Evolutionary conservation across 2,797 vertebrate species (phyloP).

Genomic region (Helostoma temminkii): DNA sequence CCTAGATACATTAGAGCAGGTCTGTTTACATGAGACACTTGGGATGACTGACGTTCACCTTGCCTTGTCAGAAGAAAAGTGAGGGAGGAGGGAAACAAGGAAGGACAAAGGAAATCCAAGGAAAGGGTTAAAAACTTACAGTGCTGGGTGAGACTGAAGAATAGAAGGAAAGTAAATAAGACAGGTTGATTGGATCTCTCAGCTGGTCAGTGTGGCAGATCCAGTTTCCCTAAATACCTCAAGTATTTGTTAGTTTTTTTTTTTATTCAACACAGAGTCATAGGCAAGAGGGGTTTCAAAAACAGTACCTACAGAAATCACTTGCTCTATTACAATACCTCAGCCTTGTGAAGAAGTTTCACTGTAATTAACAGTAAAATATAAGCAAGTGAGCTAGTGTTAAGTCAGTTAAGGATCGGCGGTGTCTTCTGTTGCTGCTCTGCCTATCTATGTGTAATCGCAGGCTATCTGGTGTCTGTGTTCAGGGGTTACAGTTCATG

Average conservation of each 20-base stretch:
- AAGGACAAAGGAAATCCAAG: slow-evolving; percentile 11
- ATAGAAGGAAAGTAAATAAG: slow-evolving; percentile 19
- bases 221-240: slow-evolving; percentile 29
- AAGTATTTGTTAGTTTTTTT: slow-evolving; percentile 20
- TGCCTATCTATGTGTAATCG: slow-evolving; percentile 58
- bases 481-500: slow-evolving; percentile 55
- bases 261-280: slow-evolving; percentile 32
- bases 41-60: slow-evolving; percentile 12
- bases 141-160: slow-evolving; percentile 38
- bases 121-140: slow-evolving; percentile 27
- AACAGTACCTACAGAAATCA: slow-evolving; percentile 35
- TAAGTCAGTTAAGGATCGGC: slow-evolving; percentile 62
- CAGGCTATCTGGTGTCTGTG: slow-evolving; percentile 74
- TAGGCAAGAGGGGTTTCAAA: slow-evolving; percentile 20
- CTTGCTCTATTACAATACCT: slow-evolving; percentile 24
- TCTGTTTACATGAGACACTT: slow-evolving; percentile 21
- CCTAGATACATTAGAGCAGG: slow-evolving; percentile 2
- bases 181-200: slow-evolving; percentile 50
- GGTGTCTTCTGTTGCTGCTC: slow-evolving; percentile 57
- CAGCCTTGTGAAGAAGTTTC: slow-evolving; percentile 28
- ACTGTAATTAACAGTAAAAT: slow-evolving; percentile 23
- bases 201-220: slow-evolving; percentile 34
- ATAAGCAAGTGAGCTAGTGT: slow-evolving; percentile 32
- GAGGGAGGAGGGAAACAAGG: background rate
- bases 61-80: slow-evolving; percentile 26